Base-by-base conservation (phyloP, 2,888 invertebrate genomes). In the Chirona hameri region DNA sequence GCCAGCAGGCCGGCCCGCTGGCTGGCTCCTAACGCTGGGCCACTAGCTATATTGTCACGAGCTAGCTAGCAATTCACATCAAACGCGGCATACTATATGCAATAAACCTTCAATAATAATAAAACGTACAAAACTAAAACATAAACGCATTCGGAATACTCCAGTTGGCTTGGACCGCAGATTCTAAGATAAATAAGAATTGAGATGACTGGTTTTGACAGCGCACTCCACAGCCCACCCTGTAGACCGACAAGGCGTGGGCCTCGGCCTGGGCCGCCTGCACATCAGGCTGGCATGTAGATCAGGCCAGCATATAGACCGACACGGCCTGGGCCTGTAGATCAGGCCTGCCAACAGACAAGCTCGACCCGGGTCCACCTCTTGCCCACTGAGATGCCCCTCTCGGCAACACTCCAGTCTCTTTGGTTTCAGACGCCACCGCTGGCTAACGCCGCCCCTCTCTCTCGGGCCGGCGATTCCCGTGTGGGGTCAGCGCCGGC, bases 91-190 rank as follows among this genome's bases (percentile, higher is more conserved):
- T 29, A 69, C 29, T 69, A 69, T 69, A 15, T 39, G 72, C 72
- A 72, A 72, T 72, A 72, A 5, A 72, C 29, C 72, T 39, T 39
- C 31, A 31, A 39, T 39, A 31, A 72, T 72, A 72, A 72, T 72
- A 72, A 72, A 72, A 72, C 72, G 72, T 72, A 72, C 21, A 72
- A 72, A 72, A 72, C 72, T 29, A 72, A 72, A 39, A 31, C 29
- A 72, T 29, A 31, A 31, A 29, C 39, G 18, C 72, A 39, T 18
- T 72, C 9, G 31, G 21, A 72, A 72, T 72, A 72, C 72, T 72
- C 72, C 72, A 72, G 72, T 21, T 29, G 72, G 69, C 29, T 69
- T 69, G 69, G 69, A 69, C 69, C 69, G 24, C 69, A 69, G 69
- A 29, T 69, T 69, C 69, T 14, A 69, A 12, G 10, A 29, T 69